phyloP scores from a whole-genome alignment of 2,888 invertebrate species.

The Aphidius colemani region DNA sequence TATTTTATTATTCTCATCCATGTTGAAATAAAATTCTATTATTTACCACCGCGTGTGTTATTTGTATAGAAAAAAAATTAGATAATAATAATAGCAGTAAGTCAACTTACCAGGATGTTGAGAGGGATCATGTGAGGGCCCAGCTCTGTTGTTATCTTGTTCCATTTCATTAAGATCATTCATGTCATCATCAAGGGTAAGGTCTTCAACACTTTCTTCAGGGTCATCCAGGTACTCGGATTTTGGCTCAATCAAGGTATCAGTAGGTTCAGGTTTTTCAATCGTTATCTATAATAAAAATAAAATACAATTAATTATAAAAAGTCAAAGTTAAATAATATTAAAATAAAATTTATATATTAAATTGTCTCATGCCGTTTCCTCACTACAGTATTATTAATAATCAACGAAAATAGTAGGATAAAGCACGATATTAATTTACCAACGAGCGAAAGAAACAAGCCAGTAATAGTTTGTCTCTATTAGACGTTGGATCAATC shows the following conservation, averaged over 20 bases:
- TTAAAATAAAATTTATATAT: background rate
- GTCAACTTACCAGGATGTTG: slow-evolving; percentile 69
- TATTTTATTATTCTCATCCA: slow-evolving; percentile 7
- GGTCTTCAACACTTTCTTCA: slow-evolving; percentile 81
- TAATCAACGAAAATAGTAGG: slow-evolving; percentile 49
- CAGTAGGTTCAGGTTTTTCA: slow-evolving; percentile 65
- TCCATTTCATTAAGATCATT: slow-evolving; percentile 72
- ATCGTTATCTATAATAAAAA: slow-evolving; percentile 47
- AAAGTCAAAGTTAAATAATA: no score
- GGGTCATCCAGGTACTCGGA: slow-evolving; percentile 74
- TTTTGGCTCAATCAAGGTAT: slow-evolving; percentile 71
- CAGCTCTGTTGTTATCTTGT: slow-evolving; percentile 71
- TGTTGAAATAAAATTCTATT: slow-evolving; percentile 23
- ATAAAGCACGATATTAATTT: slow-evolving; percentile 53
- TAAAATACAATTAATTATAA: background rate
- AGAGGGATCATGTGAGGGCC: slow-evolving; percentile 66
- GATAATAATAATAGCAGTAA: slow-evolving; percentile 43
- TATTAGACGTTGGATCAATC: slow-evolving; percentile 50
- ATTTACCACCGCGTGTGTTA: background rate
- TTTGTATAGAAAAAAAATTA: slow-evolving; percentile 18
- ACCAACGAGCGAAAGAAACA: slow-evolving; percentile 56
- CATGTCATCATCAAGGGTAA: slow-evolving; percentile 79
- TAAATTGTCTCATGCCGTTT: slow-evolving; percentile 53
- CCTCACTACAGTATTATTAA: slow-evolving; percentile 47
- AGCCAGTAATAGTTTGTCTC: slow-evolving; percentile 39